Base-by-base conservation (phyloP, 2,888 invertebrate species). In the Petrophora chlorosata region DNA sequence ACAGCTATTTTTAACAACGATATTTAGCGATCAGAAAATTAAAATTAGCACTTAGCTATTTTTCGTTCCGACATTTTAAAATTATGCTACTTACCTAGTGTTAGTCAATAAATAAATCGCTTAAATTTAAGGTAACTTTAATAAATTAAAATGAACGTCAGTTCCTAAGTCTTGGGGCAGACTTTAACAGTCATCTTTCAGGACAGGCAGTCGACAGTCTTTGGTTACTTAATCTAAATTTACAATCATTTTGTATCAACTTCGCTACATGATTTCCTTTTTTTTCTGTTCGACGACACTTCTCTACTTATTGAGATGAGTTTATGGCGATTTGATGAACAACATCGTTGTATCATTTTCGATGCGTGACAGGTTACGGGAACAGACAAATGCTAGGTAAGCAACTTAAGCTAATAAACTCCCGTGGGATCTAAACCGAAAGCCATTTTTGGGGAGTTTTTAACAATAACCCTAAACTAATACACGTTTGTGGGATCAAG, bases 51-150 rank as follows among this genome's bases (percentile, higher is more conserved):
- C n/a, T n/a, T n/a, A n/a, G n/a, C n/a, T n/a, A n/a, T n/a, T n/a
- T n/a, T n/a, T n/a, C n/a, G n/a, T n/a, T n/a, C 62, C 61, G 56
- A 70, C 65, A 14, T 35, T 65, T 67, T 68, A 57, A 67, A 67
- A 68, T 68, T 72, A 70, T 13, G 32, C 67, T 74, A 77, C 73
- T 76, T 75, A 56, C 62, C 68, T 76, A 73, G 65, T 71, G 81
- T 82, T 82, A 87, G 78, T 82, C 65, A 88, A 89, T 88, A 88
- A 89, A 88, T 86, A 85, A n/a, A 83, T 84, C 61, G 67, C 86
- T 86, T 85, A 86, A 48, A 61, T 48, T 76, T 82, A 88, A 79
- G 88, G 88, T 89, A 89, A 89, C 87, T 89, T 85, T 73, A 82
- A 88, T 87, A 87, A 86, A 85, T 84, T 85, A 87, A 77, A 63